Conservation (phyloP, 2,888 invertebrate genomes). For the Drosophila nr. fundita region DNA sequence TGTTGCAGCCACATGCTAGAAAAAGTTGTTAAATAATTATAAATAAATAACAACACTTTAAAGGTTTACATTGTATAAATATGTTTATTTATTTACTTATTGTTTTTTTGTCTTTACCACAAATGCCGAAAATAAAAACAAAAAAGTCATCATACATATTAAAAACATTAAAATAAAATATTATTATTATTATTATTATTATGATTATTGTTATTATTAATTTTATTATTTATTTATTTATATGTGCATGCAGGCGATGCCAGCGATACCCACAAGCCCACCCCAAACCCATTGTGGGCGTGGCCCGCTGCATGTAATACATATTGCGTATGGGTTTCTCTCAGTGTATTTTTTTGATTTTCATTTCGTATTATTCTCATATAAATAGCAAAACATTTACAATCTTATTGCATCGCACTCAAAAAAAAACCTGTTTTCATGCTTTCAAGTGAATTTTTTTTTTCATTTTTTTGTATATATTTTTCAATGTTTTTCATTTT, state of each 20-base stretch:
- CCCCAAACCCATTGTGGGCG: constrained; percentile 36
- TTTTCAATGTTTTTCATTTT: constrained; percentile 32
- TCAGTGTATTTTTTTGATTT: constrained; percentile 29
- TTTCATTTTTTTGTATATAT: constrained; percentile 7
- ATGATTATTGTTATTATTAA: constrained; percentile 21
- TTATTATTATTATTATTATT: constrained; percentile 31
- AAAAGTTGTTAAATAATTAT: background rate
- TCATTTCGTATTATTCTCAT: constrained; percentile 34
- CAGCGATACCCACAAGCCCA: constrained; percentile 27
- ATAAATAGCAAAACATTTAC: constrained; percentile 81
- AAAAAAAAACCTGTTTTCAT: constrained; percentile 48
- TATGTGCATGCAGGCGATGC: constrained; percentile 49
- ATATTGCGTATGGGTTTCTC: constrained; percentile 54
- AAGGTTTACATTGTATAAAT: constrained; percentile 74
- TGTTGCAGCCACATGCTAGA: too few relatives aligned
- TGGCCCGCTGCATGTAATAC: constrained; percentile 67
- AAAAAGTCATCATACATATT: constrained; percentile 55
- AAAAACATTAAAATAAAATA: constrained; percentile 61
- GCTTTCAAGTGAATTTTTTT: constrained; percentile 21
- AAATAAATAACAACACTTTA: background rate
- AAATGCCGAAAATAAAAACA: constrained; percentile 59
- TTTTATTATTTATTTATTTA: constrained; percentile 43
- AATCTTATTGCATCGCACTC: constrained; percentile 79
- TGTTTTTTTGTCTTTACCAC: constrained; percentile 70
- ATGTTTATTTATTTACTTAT: constrained; percentile 78